A percentile compares a stretch with the other conserved stretches of the same genome.
Conservation (phyloP, 2,113 vertebrate genomes). For the Budorcas taxicolor region DNA sequence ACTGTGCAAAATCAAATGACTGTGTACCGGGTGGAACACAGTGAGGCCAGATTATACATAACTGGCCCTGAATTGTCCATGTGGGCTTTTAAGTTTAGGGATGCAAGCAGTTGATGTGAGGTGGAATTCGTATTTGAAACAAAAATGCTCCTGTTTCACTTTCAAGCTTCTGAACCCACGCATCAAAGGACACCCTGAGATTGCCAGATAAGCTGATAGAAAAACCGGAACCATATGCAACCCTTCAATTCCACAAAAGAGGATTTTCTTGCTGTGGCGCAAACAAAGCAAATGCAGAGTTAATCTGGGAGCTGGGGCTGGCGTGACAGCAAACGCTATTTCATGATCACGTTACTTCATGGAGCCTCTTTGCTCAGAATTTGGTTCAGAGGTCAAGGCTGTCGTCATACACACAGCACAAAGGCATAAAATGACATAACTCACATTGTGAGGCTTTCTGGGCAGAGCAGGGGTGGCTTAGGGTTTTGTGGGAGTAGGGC, state of each 20-base stretch:
- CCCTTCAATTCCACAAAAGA: neutral
- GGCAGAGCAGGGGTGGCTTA: neutral
- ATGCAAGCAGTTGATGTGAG: neutral
- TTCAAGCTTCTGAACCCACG: neutral
- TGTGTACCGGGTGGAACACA: neutral
- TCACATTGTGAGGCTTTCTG: neutral
- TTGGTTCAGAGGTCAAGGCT: neutral
- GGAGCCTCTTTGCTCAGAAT: neutral
- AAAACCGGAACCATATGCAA: neutral
- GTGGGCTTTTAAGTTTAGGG: neutral
- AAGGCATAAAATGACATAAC: neutral
- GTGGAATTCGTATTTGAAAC: neutral
- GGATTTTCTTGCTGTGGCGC: neutral
- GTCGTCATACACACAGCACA: neutral
- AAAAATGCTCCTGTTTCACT: neutral
- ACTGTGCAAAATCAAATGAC: neutral
- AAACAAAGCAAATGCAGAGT: neutral
- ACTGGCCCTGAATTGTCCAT: neutral
- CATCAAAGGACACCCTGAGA: neutral
- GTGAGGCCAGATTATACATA: neutral
- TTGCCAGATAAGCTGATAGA: neutral
- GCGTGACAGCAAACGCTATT: neutral
- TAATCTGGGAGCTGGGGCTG: neutral
- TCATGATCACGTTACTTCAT: neutral
- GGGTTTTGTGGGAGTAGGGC: neutral